A percentile compares a stretch with the other conserved stretches of the same genome.
Conservation (phyloP, 2,113 vertebrate genomes). For the Scolopax mira region DNA sequence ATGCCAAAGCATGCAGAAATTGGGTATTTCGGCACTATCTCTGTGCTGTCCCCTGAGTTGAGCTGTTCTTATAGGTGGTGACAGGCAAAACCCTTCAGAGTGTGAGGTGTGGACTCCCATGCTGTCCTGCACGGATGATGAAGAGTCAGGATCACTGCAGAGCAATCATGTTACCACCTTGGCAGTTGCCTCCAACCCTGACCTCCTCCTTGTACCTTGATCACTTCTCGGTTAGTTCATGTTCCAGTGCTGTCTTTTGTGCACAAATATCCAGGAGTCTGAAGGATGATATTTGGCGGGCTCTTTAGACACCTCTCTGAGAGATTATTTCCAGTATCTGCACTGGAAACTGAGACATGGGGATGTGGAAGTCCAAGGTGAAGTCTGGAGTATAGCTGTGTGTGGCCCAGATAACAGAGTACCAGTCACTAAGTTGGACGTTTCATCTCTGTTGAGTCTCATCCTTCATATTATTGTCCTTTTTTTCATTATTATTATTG, state of each 20-base stretch:
- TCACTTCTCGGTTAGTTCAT: neutral
- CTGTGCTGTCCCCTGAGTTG: neutral
- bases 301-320: neutral
- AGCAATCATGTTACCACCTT: neutral
- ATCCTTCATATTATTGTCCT: neutral
- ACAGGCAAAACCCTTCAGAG: neutral
- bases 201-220: neutral
- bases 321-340: neutral
- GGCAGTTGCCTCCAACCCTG: neutral
- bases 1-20: neutral
- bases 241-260: neutral
- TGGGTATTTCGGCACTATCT: neutral
- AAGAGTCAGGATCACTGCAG: neutral
- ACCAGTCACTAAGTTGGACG: neutral
- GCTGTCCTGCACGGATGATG: neutral
- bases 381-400: neutral
- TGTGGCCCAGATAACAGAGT: neutral
- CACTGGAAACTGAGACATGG: neutral
- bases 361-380: neutral
- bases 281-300: neutral
- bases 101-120: rapidly evolving
- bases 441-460: neutral
- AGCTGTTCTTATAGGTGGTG: neutral
- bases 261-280: neutral
- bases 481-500: too few species aligned